These are phyloP conservation scores for Phyllotreta cruciferae DNA, from an alignment of 2,888 invertebrate genomes.

Conservation along the genomic window DNA sequence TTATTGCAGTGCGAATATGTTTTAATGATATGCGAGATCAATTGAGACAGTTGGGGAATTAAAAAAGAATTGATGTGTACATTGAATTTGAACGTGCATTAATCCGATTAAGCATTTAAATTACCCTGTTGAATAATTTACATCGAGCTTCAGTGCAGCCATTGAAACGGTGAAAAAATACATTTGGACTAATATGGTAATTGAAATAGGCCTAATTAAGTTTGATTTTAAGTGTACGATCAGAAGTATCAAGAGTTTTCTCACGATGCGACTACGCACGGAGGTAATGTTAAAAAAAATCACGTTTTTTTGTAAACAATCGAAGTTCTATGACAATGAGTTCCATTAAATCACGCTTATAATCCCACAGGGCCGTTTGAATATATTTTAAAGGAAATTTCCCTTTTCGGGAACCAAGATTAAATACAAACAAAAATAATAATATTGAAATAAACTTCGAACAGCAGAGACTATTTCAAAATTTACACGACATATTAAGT, in stretches of 20 bases:
- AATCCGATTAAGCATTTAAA: conserved; percentile 11
- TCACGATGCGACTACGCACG: conserved; percentile 44
- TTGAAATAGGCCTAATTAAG: conserved; percentile 28
- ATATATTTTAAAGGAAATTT: background rate
- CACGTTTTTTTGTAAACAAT: conserved; percentile 44
- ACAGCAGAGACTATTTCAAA: too few species aligned
- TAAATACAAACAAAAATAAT: too few species aligned
- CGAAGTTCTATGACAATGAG: conserved; percentile 46
- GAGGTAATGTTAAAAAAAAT: conserved; percentile 43
- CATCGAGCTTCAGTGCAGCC: conserved; percentile 2
- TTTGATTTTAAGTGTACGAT: conserved; percentile 31
- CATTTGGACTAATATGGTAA: conserved; percentile 34
- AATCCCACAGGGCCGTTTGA: conserved; percentile 43
- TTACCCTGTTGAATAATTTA: conserved; percentile 28
- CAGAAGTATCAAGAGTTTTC: conserved; percentile 42
- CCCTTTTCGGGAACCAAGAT: background rate
- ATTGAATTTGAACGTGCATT: background rate
- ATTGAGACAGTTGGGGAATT: background rate
- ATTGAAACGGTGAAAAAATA: conserved; percentile 26
- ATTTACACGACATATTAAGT: too few species aligned
- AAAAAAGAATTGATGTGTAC: too few species aligned
- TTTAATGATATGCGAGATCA: conserved; percentile 26
- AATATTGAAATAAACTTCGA: too few species aligned
- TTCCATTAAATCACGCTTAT: conserved; percentile 53
- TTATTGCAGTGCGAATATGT: conserved; percentile 33